Evolutionary conservation across 2,797 vertebrate species (phyloP).

Genomic region (Mastacembelus armatus): DNA sequence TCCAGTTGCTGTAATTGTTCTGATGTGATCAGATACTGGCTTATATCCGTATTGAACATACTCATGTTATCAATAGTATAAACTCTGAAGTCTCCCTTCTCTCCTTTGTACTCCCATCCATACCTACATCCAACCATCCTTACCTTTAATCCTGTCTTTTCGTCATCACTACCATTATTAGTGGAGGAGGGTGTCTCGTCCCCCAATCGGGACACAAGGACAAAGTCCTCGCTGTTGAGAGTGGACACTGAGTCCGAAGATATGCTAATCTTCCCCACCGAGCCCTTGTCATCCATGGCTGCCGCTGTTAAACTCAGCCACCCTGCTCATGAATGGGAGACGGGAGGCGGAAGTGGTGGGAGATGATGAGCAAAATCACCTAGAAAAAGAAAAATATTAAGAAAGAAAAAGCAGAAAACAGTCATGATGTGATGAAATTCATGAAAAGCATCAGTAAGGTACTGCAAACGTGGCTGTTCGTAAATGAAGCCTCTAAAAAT

Average conservation of each 20-base stretch:
- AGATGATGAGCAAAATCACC: constrained; percentile 90
- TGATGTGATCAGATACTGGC: constrained; percentile 4
- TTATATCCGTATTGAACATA: neutral
- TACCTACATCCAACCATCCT: constrained; percentile 79
- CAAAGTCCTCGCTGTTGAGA: constrained; percentile 99
- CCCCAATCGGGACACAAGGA: constrained; percentile 98
- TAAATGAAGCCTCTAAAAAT: constrained; percentile 12
- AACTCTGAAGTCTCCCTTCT: constrained; percentile 23
- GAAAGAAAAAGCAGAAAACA: constrained; percentile 73
- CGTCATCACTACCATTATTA: constrained; percentile 99
- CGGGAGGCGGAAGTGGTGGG: constrained; percentile 72
- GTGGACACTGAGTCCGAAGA: constrained; percentile 99
- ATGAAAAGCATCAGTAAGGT: constrained; percentile 59
- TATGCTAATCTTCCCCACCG: constrained; percentile 99
- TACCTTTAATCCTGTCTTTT: constrained; percentile 99
- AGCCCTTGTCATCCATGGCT: constrained; percentile 99
- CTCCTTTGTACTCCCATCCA: constrained; percentile 28
- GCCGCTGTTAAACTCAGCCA: constrained; percentile 89
- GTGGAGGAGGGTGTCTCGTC: constrained; percentile 97
- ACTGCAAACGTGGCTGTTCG: constrained; percentile 24
- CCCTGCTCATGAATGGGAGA: constrained; percentile 85
- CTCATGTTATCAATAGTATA: neutral
- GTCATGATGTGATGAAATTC: constrained; percentile 73
- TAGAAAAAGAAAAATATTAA: constrained; percentile 74
- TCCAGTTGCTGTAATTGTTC: neutral